Percentiles rank a stretch among this genome's conserved stretches.
These are phyloP conservation scores for Panonychus citri DNA, from an alignment of 1,140 invertebrate species.

Conservation along the genomic window DNA sequence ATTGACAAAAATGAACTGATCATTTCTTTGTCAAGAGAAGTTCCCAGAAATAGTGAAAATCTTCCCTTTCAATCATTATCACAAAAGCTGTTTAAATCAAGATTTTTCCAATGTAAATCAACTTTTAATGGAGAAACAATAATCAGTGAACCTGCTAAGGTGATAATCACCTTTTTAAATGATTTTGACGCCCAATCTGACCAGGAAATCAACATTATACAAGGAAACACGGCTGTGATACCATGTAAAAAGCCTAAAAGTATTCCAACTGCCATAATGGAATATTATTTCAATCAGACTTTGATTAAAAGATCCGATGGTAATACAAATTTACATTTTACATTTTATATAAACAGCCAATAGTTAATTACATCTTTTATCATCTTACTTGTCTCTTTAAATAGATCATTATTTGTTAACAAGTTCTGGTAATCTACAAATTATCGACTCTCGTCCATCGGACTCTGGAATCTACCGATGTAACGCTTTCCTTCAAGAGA, in stretches of 20 bases:
- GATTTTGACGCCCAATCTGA: slow-evolving; percentile 8
- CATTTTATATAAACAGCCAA: too few relatives aligned
- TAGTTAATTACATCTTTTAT: too few relatives aligned
- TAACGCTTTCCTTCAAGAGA: slow-evolving; percentile 15
- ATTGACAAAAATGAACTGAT: background rate
- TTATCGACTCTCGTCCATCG: slow-evolving; percentile 10
- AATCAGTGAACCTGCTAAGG: slow-evolving; percentile 14
- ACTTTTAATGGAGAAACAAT: slow-evolving; percentile 7
- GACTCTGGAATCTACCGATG: slow-evolving; percentile 18
- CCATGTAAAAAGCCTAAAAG: slow-evolving; percentile 41
- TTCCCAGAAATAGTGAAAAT: background rate
- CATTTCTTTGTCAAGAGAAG: background rate
- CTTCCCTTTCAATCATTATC: background rate
- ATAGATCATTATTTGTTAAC: slow-evolving; percentile 13
- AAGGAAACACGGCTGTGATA: slow-evolving; percentile 42
- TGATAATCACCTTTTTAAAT: slow-evolving; percentile 13
- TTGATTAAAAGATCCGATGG: slow-evolving; percentile 9
- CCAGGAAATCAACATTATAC: slow-evolving; percentile 22
- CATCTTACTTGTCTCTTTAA: background rate
- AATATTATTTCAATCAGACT: slow-evolving; percentile 11
- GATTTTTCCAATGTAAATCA: slow-evolving; percentile 13
- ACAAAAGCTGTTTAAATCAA: background rate
- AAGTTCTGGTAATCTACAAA: slow-evolving; percentile 17
- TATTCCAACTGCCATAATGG: slow-evolving; percentile 32
- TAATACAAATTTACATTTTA: slow-evolving; percentile 1